These are phyloP conservation scores for Betta splendens DNA, from an alignment of 2,797 vertebrate genomes.

Conservation along the genomic window DNA sequence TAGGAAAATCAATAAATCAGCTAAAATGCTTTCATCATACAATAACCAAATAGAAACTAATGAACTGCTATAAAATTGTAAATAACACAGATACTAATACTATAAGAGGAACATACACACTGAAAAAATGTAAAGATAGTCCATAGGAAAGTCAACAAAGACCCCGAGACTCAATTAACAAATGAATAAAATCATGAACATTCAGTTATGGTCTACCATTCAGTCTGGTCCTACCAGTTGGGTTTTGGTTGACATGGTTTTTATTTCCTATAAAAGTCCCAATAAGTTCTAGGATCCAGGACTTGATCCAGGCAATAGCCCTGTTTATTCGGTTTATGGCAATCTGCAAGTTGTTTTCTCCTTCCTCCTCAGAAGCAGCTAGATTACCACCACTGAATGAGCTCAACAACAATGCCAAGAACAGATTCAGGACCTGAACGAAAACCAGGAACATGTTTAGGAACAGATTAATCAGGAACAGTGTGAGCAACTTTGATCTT, in stretches of 20 bases:
- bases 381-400: slow-evolving; percentile 93
- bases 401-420: slow-evolving; percentile 93
- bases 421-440: slow-evolving; percentile 91
- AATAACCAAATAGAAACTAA: not conserved
- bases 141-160: not conserved
- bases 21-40: not conserved
- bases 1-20: not conserved
- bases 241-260: not conserved
- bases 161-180: not conserved
- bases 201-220: not conserved
- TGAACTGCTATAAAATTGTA: no score
- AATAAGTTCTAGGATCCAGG: slow-evolving; percentile 66
- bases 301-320: slow-evolving; percentile 80
- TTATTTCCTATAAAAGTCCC: slow-evolving; percentile 54
- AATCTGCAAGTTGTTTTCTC: slow-evolving; percentile 95
- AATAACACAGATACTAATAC: no score
- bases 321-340: slow-evolving; percentile 87
- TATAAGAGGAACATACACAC: no score
- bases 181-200: not conserved
- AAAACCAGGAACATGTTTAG: slow-evolving; percentile 84
- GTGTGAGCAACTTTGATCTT: slow-evolving; percentile 78
- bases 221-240: slow-evolving; percentile 26
- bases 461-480: slow-evolving; percentile 88
- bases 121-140: no score
- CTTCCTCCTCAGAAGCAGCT: slow-evolving; percentile 85